These are phyloP conservation scores for Xylota sylvarum DNA, from an alignment of 2,888 invertebrate species.

Conservation along the genomic window DNA sequence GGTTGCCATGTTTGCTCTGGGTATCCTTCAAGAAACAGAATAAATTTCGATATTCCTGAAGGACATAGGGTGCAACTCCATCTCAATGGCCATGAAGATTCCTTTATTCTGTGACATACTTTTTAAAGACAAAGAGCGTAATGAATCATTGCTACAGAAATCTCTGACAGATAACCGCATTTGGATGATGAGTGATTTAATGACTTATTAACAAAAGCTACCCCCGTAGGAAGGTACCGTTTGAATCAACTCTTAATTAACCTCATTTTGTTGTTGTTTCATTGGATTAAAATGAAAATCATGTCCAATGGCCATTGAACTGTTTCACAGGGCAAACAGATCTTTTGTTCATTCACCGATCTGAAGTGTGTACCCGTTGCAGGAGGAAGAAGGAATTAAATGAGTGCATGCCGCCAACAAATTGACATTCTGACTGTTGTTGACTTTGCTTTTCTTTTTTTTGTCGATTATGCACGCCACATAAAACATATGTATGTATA, in stretches of 20 bases:
- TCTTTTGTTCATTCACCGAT: slow-evolving; percentile 52
- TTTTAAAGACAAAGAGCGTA: slow-evolving; percentile 48
- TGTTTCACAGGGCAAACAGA: slow-evolving; percentile 22
- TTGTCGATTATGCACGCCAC: slow-evolving; percentile 58
- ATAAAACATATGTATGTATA: slow-evolving; percentile 3
- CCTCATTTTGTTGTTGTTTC: slow-evolving; percentile 50
- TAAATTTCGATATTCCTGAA: slow-evolving; percentile 32
- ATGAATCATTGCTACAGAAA: slow-evolving; percentile 56
- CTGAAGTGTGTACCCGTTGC: slow-evolving; percentile 24
- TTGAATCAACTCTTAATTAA: slow-evolving; percentile 66
- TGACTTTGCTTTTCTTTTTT: slow-evolving; percentile 19
- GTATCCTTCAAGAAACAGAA: slow-evolving; percentile 49
- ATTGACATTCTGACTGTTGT: slow-evolving; percentile 53
- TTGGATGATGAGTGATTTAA: slow-evolving; percentile 34
- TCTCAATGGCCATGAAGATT: slow-evolving; percentile 34
- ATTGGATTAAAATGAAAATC: slow-evolving; percentile 51
- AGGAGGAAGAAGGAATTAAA: slow-evolving; percentile 23
- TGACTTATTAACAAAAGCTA: slow-evolving; percentile 64
- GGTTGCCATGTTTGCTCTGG: not conserved
- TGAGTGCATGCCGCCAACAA: slow-evolving; percentile 38
- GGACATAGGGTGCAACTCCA: slow-evolving; percentile 54
- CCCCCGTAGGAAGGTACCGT: slow-evolving; percentile 54
- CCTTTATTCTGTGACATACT: slow-evolving; percentile 44
- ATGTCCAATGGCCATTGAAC: slow-evolving; percentile 68
- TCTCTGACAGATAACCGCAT: slow-evolving; percentile 45